Evolutionary conservation across 2,797 vertebrate species (phyloP), one percentile per base, ranked within the genome.

Genomic region (Holocentrus rufus): DNA sequence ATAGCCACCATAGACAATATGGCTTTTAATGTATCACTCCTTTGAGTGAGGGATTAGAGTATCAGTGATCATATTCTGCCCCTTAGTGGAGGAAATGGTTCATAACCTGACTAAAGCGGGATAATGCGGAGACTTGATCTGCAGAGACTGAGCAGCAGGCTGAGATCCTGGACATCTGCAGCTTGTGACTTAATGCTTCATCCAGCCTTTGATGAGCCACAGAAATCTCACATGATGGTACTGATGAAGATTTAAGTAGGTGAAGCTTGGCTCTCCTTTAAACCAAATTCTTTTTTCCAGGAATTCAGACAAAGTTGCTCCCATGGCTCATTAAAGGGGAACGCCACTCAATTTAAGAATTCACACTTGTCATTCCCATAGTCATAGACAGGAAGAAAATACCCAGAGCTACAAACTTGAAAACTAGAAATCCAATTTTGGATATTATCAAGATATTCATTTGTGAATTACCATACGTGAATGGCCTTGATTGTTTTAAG

Each of bases 51-150:
- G 66, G 52, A 49, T 60, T 61, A 81, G 74, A 69, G 68, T 9
- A 92, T 93, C 86, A 92, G 89, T 93, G 91, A 91, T 93, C 91
- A 91, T 87, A 92, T 90, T 90, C 89, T 94, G 94, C 94, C 94
- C 93, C 93, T 94, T 91, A 93, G 94, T 95, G 94, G 93, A 89
- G 81, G 87, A 87, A 88, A 66, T 0, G 25, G 36, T 87, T 70
- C 81, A 92, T 85, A 86, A 75, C 89, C 79, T 4, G 25, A 52
- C 67, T 46, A 49, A 59, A 56, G 7, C 5, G 1, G 53, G 30
- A 63, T 44, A 69, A 70, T 46, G 57, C 17, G 44, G 34, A 68
- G 67, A 46, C 52, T 65, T 64, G 63, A 69, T 65, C 22, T 69
- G 61, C 42, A 56, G 46, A 69, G 65, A 46, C 49, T 58, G 56